Conservation (phyloP, 2,888 invertebrate genomes). For the Conops quadrifasciatus region DNA sequence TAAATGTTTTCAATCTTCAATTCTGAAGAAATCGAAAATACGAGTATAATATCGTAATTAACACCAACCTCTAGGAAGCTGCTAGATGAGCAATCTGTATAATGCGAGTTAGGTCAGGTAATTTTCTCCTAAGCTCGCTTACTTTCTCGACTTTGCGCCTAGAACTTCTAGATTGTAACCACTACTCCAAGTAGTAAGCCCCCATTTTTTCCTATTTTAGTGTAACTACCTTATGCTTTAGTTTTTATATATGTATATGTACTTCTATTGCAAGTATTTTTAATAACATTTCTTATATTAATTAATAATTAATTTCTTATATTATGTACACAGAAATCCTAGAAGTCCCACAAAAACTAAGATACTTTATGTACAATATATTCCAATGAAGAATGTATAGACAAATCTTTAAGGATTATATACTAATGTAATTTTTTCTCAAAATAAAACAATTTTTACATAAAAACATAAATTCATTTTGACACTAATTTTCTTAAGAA, state of each 20-base stretch:
- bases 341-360: constrained; percentile 18
- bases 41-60: background rate
- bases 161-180: background rate
- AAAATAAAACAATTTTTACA: constrained; percentile 17
- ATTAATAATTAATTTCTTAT: too few relatives aligned
- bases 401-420: constrained; percentile 19
- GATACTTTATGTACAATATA: constrained; percentile 10
- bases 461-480: background rate
- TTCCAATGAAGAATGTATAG: constrained; percentile 4
- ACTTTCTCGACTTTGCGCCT: constrained; percentile 1
- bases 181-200: constrained; percentile 26
- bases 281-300: constrained; percentile 14
- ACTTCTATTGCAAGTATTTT: constrained; percentile 22
- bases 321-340: constrained; percentile 30
- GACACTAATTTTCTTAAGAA: background rate
- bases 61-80: constrained; percentile 7
- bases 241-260: too few relatives aligned
- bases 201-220: constrained; percentile 24
- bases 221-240: constrained; percentile 25
- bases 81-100: constrained; percentile 3
- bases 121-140: background rate
- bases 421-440: constrained; percentile 14
- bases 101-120: constrained; percentile 16
- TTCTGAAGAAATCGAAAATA: background rate
- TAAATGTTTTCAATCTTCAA: background rate